Conservation (phyloP, 2,797 vertebrate species). For the Tauraco hartlaubi region DNA sequence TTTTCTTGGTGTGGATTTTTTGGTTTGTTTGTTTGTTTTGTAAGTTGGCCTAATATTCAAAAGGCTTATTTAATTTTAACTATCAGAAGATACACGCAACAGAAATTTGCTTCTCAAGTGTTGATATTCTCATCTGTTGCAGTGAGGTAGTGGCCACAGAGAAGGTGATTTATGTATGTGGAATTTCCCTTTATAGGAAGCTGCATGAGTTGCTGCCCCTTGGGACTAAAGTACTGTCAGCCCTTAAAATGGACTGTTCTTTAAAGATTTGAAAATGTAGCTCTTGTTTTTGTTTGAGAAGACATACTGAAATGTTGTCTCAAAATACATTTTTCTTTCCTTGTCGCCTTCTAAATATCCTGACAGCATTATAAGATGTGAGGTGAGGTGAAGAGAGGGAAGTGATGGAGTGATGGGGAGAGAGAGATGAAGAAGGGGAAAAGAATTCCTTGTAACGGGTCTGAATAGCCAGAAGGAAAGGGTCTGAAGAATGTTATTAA, state of each 20-base stretch:
- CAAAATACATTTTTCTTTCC: not conserved
- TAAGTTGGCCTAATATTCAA: not conserved
- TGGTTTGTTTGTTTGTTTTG: not conserved
- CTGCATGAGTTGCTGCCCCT: not conserved
- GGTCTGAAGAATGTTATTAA: not conserved
- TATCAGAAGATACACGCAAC: not conserved
- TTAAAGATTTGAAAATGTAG: not conserved
- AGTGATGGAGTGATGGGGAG: not conserved
- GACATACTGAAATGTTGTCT: not conserved
- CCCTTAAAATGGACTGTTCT: not conserved
- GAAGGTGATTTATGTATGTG: not conserved
- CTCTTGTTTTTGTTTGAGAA: not conserved
- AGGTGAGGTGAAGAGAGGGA: not conserved
- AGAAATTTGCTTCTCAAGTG: not conserved
- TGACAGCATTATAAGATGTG: not conserved
- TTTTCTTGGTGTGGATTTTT: not conserved
- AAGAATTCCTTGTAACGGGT: not conserved
- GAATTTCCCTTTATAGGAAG: not conserved
- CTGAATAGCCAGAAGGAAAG: not conserved
- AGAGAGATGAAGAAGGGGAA: not conserved
- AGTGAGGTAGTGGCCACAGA: not conserved
- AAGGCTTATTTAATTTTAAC: not conserved
- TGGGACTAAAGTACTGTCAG: not conserved
- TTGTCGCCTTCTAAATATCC: not conserved
- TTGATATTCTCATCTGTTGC: not conserved